Evolutionary conservation across 2,113 vertebrate genomes (phyloP).

Genomic region (Theristicus caerulescens): DNA sequence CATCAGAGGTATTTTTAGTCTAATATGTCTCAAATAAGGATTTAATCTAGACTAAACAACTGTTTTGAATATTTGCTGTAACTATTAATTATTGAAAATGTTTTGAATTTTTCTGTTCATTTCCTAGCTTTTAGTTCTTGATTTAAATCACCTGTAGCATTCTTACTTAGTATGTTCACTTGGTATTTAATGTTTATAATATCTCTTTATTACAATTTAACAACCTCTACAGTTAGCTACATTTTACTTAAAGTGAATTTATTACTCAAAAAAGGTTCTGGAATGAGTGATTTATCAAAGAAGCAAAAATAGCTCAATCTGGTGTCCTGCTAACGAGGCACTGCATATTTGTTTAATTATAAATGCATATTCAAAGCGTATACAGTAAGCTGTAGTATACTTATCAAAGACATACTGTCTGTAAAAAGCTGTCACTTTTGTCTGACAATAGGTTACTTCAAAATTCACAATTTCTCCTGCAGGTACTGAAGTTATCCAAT

Average conservation of each 20-base stretch:
- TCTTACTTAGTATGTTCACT: background rate
- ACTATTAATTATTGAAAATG: background rate
- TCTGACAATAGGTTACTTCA: background rate
- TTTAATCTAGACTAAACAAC: constrained; percentile 34
- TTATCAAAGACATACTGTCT: background rate
- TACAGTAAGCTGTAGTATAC: background rate
- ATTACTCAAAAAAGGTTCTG: background rate
- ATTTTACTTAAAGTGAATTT: background rate
- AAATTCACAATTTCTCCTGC: background rate
- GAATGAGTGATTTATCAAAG: background rate
- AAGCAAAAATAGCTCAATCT: background rate
- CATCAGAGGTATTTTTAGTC: background rate
- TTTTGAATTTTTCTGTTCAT: background rate
- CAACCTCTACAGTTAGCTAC: background rate
- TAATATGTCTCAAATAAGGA: background rate
- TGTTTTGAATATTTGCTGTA: background rate
- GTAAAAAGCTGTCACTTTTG: background rate
- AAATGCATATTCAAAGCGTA: background rate
- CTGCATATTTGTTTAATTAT: background rate
- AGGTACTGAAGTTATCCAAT: background rate
- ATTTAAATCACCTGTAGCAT: background rate
- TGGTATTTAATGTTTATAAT: background rate
- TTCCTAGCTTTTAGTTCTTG: background rate
- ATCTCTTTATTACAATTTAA: background rate
- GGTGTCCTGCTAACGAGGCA: background rate